phyloP scores from a whole-genome alignment of 2,888 invertebrate species.

The Hetaerina titia region DNA sequence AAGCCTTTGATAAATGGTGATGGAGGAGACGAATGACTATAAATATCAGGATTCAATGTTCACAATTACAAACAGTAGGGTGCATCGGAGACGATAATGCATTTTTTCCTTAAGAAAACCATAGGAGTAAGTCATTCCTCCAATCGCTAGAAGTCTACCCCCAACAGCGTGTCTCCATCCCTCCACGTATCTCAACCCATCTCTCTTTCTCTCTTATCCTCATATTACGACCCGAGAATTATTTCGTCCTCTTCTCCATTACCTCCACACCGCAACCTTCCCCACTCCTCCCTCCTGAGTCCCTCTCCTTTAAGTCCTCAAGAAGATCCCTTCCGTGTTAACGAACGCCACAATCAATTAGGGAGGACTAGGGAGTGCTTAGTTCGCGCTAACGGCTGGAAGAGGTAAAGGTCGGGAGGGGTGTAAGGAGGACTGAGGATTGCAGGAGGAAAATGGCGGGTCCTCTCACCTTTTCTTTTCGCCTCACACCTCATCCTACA shows the following conservation, averaged over 20 bases:
- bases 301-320: not conserved
- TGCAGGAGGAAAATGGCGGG: not conserved
- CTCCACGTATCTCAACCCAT: not conserved
- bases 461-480: not conserved
- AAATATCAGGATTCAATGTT: too few species aligned
- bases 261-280: not conserved
- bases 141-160: not conserved
- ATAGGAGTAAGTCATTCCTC: not conserved
- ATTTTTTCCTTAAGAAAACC: too few species aligned
- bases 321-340: not conserved
- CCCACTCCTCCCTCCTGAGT: not conserved
- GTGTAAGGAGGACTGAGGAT: not conserved
- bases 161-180: not conserved
- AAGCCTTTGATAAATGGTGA: too few species aligned
- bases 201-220: not conserved
- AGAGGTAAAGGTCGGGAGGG: not conserved
- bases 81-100: too few species aligned
- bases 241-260: not conserved
- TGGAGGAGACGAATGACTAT: too few species aligned
- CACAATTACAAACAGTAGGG: too few species aligned
- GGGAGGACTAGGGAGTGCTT: not conserved
- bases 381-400: not conserved
- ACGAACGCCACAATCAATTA: constrained; percentile 35
- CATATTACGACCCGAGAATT: not conserved
- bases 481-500: not conserved